A percentile compares a stretch with the other conserved stretches of the same genome.
Conservation (phyloP, 2,797 vertebrate genomes). For the Potorous gilbertii region DNA sequence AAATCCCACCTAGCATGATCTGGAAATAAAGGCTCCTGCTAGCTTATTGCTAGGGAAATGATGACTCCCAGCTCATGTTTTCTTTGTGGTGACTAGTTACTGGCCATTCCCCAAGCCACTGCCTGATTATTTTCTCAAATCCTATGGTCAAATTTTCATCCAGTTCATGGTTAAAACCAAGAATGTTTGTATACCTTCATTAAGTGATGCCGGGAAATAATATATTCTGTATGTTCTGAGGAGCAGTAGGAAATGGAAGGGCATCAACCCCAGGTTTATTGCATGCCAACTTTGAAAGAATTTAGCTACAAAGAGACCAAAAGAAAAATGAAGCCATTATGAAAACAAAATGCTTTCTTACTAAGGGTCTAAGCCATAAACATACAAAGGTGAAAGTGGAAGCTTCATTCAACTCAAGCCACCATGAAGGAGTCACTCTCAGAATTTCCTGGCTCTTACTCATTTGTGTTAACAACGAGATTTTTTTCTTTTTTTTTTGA, state of each 20-base stretch:
- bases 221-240: background rate
- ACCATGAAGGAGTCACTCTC: background rate
- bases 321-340: background rate
- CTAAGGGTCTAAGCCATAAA: background rate
- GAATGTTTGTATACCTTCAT: background rate
- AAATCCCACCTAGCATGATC: background rate
- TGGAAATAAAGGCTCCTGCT: background rate
- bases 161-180: background rate
- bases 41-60: background rate
- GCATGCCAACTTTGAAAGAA: background rate
- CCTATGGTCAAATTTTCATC: background rate
- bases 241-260: background rate
- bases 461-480: background rate
- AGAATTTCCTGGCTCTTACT: slow-evolving; percentile 35
- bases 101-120: background rate
- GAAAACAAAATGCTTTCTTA: background rate
- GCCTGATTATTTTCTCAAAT: slow-evolving; percentile 32
- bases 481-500: slow-evolving; percentile 14
- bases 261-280: background rate
- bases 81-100: background rate
- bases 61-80: background rate
- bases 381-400: background rate
- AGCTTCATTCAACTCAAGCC: background rate
- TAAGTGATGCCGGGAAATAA: background rate
- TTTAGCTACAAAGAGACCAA: background rate